Percentiles rank a stretch among this genome's conserved stretches.
Conservation (phyloP, 2,888 invertebrate genomes). For the Bimastos eiseni region DNA sequence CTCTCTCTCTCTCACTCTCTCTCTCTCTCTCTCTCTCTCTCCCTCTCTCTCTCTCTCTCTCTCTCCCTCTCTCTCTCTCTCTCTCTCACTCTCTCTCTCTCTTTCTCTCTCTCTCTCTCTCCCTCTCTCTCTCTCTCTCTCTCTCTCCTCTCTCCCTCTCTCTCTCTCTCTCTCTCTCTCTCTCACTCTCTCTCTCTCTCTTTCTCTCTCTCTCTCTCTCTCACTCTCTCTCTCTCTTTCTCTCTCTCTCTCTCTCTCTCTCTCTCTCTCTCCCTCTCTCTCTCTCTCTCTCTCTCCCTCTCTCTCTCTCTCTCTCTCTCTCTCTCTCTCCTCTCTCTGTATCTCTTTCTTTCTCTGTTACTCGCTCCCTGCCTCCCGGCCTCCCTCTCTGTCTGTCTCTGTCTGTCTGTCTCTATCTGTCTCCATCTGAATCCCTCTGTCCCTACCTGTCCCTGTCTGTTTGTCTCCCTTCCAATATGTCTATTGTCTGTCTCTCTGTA, state of each 20-base stretch:
- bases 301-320: neutral
- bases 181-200: neutral
- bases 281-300: neutral
- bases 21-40: no score
- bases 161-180: neutral
- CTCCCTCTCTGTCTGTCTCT: neutral
- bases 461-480: neutral
- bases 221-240: neutral
- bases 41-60: no score
- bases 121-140: no score
- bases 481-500: neutral
- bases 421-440: neutral
- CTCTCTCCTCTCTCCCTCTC: neutral
- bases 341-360: no score
- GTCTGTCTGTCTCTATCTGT: neutral
- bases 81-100: no score
- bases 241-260: neutral
- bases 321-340: neutral
- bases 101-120: neutral
- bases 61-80: no score
- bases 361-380: no score
- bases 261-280: neutral
- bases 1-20: no score
- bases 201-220: neutral
- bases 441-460: neutral